Base-by-base conservation (phyloP, 2,797 vertebrate species). In the Hipposideros larvatus region DNA sequence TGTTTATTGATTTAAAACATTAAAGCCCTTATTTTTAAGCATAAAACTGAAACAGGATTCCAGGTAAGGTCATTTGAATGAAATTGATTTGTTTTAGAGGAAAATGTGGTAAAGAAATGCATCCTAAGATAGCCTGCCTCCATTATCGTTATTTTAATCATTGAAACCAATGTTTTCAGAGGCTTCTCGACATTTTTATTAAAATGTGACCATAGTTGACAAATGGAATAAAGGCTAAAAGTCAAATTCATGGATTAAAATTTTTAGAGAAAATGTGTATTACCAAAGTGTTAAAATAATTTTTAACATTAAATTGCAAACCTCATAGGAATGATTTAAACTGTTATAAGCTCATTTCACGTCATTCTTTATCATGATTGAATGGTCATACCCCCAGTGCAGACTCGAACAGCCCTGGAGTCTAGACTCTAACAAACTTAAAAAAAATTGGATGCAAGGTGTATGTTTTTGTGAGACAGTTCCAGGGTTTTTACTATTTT, bases 1-100 rank as follows among this genome's bases (percentile, higher is more conserved):
- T 92, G 71, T 93, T 88, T 90, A 66, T 68, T 87, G 34, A 28
- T 63, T 83, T 94, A 80, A 95, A 96, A 92, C 93, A 95, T 84
- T 92, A 91, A 96, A 88, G 7, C 1, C 13, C 61, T 91, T 87
- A 89, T 78, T 95, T 94, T 95, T 63, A 90, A 84, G 46, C 24
- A 86, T 93, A 80, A 90, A 91, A 53, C 94, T 89, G 79, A 94
- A 95, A 88, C 7, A 77, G 9, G n/a, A 82, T 82, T 82, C 16
- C 26, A 79, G 48, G 9, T 70, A 74, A 90, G 21, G 66, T 70
- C 37, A n/a, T 22, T 65, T 73, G 31, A 92, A 15, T 73, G 31
- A 92, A 15, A 6, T 51, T 94, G 53, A 55, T 83, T 82, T 91
- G 28, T 78, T 96, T 95, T 70, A 84, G 34, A 86, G 28, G 73